Base-by-base conservation (phyloP, 1,140 invertebrate genomes). In the Hylyphantes graminicola region DNA sequence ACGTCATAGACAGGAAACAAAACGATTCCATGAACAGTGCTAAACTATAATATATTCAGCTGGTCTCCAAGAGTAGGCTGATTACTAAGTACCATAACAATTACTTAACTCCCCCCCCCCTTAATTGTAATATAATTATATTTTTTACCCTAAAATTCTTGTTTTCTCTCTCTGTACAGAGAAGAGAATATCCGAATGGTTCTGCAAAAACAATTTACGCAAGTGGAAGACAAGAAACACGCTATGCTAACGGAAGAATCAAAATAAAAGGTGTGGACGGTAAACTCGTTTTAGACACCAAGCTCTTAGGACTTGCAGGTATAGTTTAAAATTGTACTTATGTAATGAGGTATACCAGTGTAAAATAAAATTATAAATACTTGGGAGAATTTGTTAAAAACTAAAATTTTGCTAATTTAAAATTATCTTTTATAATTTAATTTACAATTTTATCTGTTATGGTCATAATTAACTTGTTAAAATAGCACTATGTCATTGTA, bases 131-230 rank as follows among this genome's bases (percentile, higher is more conserved):
- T 61, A 6, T 6, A 61, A 61, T 15, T 61, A 2, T 15, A 2
- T 2, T 17, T 61, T 61, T 61, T 2, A 2, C 6, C 6, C 57
- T 61, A 17, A 15, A 15, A 12, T 15, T 61, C 57, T 61, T 61
- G 12, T 12, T 61, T 61, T 12, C 17, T 15, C 6, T 15, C 57
- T 17, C 6, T 63, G 91, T 91, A 74, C 87, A 96, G 94, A 93
- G 94, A 89, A 91, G 96, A 57, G 95, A 97, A 90, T 98, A 95
- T 91, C 95, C 96, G 5, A 95, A 98, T 92, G 96, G 97, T 11
- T 97, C 96, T 3, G 92, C 96, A 0, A 98, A 98, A 90, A 92
- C 94, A 55, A 90, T 98, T 11, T 97, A 96, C 90, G 91, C 92
- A 0, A 95, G 98, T 90, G 97, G 97, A 21, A 93, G 93, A 5